Evolutionary conservation across 2,888 invertebrate species (phyloP).

Genomic region (Schrankia costaestrigalis): DNA sequence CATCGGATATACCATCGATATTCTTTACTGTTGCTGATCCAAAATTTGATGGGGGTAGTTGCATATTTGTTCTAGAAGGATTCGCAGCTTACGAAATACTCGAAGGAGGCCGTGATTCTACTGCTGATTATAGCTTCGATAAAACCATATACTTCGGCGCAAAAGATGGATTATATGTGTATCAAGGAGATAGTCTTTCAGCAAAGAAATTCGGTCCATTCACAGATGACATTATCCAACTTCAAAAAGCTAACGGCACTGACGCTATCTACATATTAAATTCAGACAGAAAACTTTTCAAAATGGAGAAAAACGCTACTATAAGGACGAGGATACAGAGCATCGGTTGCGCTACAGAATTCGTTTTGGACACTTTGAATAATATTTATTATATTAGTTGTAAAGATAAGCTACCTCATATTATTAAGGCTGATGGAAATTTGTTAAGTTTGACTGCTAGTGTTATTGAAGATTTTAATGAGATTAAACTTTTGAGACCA

Average conservation of each 20-base stretch:
- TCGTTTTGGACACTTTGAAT: conserved; percentile 62
- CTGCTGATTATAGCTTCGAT: conserved; percentile 51
- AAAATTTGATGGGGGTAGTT: conserved; percentile 51
- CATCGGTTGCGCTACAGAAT: conserved; percentile 51
- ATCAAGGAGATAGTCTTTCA: conserved; percentile 46
- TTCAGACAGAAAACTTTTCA: conserved; percentile 42
- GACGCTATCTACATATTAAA: conserved; percentile 52
- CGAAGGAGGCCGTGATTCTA: conserved; percentile 60
- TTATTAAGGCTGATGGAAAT: conserved; percentile 41
- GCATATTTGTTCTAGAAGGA: conserved; percentile 63
- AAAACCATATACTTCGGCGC: conserved; percentile 52
- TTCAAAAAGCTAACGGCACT: conserved; percentile 58
- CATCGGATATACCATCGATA: conserved; percentile 53
- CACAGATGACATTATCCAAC: conserved; percentile 53
- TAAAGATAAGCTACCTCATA: conserved; percentile 43
- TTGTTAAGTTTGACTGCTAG: conserved; percentile 35
- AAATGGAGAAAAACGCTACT: conserved; percentile 50
- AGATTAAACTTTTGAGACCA: conserved; percentile 51
- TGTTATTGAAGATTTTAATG: conserved; percentile 45
- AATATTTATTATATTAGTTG: conserved; percentile 61
- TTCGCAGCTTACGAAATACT: conserved; percentile 58
- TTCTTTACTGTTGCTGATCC: conserved; percentile 57
- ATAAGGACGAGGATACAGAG: conserved; percentile 39
- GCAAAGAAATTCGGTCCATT: conserved; percentile 56
- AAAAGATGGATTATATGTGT: conserved; percentile 54